Conservation (phyloP, 2,797 vertebrate species). For the Kryptopterus vitreolus region DNA sequence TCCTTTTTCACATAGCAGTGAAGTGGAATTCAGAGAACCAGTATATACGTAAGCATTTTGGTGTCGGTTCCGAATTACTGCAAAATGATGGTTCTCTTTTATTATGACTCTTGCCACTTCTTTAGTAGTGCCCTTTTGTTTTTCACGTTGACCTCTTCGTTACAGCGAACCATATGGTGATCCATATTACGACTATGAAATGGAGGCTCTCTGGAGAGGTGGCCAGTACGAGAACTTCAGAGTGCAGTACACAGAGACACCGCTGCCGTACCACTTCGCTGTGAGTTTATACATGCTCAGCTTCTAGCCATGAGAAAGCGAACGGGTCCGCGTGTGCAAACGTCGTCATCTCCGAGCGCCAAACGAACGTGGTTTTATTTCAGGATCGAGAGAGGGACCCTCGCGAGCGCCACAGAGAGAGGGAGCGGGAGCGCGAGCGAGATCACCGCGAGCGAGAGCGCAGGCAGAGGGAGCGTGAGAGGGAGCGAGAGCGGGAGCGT, state of each 20-base stretch:
- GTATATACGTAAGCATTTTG: constrained; percentile 75
- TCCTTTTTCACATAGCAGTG: constrained; percentile 70
- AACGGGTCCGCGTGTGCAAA: neutral
- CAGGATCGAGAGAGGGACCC: constrained; percentile 71
- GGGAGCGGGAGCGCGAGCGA: constrained; percentile 83
- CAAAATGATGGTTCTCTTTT: no score
- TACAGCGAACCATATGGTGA: constrained; percentile 90
- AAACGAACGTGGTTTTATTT: neutral
- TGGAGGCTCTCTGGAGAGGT: constrained; percentile 93
- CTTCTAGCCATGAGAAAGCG: neutral
- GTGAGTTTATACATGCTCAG: constrained; percentile 74
- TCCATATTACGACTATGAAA: constrained; percentile 94
- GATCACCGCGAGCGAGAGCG: constrained; percentile 89
- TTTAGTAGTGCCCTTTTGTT: neutral
- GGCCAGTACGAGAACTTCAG: constrained; percentile 98
- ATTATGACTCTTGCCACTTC: neutral
- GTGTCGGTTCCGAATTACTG: neutral
- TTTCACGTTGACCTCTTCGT: constrained; percentile 41
- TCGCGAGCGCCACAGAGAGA: constrained; percentile 76
- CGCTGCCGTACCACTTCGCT: constrained; percentile 86
- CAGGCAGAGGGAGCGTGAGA: constrained; percentile 85
- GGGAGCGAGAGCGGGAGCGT: constrained; percentile 77
- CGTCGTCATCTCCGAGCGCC: neutral
- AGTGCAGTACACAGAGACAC: constrained; percentile 94
- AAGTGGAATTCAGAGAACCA: constrained; percentile 85